These are phyloP conservation scores for Zelleria hepariella DNA, from an alignment of 2,888 invertebrate species.

Conservation along the genomic window DNA sequence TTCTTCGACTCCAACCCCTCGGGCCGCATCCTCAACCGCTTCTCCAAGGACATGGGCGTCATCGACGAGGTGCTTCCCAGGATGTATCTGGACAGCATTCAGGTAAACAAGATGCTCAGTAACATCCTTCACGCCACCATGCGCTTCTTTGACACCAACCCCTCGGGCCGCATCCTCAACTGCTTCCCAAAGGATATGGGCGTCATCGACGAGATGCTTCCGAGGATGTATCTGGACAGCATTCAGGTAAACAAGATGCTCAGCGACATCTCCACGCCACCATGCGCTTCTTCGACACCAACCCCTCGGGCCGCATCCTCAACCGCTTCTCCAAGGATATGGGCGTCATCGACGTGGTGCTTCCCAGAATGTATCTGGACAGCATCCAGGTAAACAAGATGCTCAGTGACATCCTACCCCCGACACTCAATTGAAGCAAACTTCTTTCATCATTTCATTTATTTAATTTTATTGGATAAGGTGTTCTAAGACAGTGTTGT, in stretches of 20 bases:
- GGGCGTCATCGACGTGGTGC: slow-evolving; percentile 81
- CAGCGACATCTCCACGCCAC: slow-evolving; percentile 79
- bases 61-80: slow-evolving; percentile 81
- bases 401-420: too few relatives aligned
- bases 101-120: slow-evolving; percentile 81
- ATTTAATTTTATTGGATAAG: too few relatives aligned
- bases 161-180: slow-evolving; percentile 85
- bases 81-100: slow-evolving; percentile 78
- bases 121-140: slow-evolving; percentile 82
- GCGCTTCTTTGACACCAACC: slow-evolving; percentile 87
- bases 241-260: slow-evolving; percentile 87
- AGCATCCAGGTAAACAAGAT: slow-evolving; percentile 77
- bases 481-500: too few relatives aligned
- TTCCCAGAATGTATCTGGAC: slow-evolving; percentile 77
- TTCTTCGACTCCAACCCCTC: slow-evolving; percentile 90
- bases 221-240: slow-evolving; percentile 76
- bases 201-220: slow-evolving; percentile 80
- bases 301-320: slow-evolving; percentile 85
- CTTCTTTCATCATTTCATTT: too few relatives aligned
- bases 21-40: slow-evolving; percentile 85
- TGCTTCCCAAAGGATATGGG: slow-evolving; percentile 90
- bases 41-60: slow-evolving; percentile 87
- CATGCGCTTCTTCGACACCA: slow-evolving; percentile 87
- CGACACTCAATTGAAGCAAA: too few relatives aligned
- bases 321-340: slow-evolving; percentile 90